Percentiles rank a stretch among this genome's conserved stretches.
Evolutionary conservation across 2,888 invertebrate genomes (phyloP).

Genomic region (Netelia virgata): DNA sequence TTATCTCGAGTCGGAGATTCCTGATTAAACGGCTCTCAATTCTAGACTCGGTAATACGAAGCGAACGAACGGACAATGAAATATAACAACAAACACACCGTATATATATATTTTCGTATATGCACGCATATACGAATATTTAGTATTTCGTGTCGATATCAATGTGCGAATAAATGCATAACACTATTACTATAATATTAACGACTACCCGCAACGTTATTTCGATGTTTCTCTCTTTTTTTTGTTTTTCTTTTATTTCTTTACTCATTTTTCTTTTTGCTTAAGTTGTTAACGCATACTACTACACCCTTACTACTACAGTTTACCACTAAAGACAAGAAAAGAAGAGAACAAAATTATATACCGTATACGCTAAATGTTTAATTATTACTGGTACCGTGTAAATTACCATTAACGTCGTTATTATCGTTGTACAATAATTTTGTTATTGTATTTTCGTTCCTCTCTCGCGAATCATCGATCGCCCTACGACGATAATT

Average conservation of each 20-base stretch:
- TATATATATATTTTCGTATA: slow-evolving; percentile 12
- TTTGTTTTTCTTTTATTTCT: slow-evolving; percentile 15
- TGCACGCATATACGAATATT: background rate
- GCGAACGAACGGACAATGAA: slow-evolving; percentile 10
- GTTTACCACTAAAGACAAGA: slow-evolving; percentile 23
- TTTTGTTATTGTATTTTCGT: background rate
- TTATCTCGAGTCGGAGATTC: slow-evolving; percentile 26
- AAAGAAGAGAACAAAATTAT: slow-evolving; percentile 46
- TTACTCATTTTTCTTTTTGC: slow-evolving; percentile 39
- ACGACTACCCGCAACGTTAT: slow-evolving; percentile 12
- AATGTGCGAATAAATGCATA: slow-evolving; percentile 49
- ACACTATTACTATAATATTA: slow-evolving; percentile 46
- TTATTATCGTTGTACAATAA: slow-evolving; percentile 59
- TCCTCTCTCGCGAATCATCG: slow-evolving; percentile 9
- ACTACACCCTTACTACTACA: slow-evolving; percentile 56
- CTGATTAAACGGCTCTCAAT: slow-evolving; percentile 45
- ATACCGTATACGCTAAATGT: slow-evolving; percentile 56
- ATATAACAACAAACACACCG: slow-evolving; percentile 20
- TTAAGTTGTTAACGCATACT: slow-evolving; percentile 54
- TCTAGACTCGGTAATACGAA: slow-evolving; percentile 15
- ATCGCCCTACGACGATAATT: too few relatives aligned
- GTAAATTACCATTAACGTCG: slow-evolving; percentile 54
- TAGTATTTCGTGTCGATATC: slow-evolving; percentile 58
- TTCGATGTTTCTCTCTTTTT: background rate
- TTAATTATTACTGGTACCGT: slow-evolving; percentile 59